These are phyloP conservation scores for Tetranychus piercei DNA, from an alignment of 2,888 invertebrate genomes.

Conservation along the genomic window DNA sequence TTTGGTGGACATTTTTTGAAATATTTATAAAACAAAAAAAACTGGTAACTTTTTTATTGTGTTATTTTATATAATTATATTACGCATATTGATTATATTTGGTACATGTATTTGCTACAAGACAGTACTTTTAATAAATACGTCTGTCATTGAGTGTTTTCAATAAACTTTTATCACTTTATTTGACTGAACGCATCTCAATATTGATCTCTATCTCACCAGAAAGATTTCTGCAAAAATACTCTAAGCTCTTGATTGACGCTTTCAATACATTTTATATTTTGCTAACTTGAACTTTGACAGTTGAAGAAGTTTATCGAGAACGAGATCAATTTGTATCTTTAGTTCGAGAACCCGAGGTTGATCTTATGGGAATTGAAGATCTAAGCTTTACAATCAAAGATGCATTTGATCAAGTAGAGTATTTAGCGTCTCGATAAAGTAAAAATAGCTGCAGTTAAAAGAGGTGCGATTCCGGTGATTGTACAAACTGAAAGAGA, in stretches of 20 bases:
- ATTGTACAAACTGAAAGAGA: conserved; percentile 91
- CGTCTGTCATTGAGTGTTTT: background rate
- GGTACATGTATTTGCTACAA: background rate
- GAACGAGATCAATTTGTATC: conserved; percentile 95
- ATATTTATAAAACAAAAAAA: background rate
- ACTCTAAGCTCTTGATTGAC: background rate
- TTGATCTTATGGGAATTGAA: conserved; percentile 96
- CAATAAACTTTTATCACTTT: no score
- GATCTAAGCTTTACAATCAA: conserved; percentile 94
- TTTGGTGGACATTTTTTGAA: background rate
- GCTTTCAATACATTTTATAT: background rate
- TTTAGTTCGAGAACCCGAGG: conserved; percentile 88
- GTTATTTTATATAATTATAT: conserved; percentile 1
- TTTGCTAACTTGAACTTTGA: conserved; percentile 55
- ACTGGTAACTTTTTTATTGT: background rate
- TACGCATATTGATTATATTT: background rate
- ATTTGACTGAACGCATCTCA: no score
- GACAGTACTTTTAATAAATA: background rate
- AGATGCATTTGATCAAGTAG: conserved; percentile 91
- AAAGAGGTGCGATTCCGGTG: conserved; percentile 77
- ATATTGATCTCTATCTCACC: no score
- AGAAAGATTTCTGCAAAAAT: no score
- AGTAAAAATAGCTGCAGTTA: conserved; percentile 78
- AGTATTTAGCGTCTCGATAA: conserved; percentile 70
- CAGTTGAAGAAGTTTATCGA: conserved; percentile 91